Evolutionary conservation across 2,113 vertebrate genomes (phyloP).

Genomic region (Elaphurus davidianus): DNA sequence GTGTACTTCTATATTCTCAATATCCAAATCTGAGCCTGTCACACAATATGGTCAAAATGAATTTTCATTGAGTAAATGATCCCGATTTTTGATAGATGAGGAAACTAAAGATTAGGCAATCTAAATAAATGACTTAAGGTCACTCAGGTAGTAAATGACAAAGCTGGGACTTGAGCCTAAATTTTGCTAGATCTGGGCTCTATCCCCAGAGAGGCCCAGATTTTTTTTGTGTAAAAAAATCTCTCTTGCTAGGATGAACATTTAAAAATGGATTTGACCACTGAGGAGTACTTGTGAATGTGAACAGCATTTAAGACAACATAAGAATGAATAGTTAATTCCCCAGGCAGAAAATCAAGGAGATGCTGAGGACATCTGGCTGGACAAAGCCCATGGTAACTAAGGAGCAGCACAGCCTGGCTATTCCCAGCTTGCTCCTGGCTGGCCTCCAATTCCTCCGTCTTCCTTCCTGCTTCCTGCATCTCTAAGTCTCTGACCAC

Average conservation of each 20-base stretch:
- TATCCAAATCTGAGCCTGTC: neutral
- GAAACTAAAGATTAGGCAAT: neutral
- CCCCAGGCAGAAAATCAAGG: constrained; percentile 15
- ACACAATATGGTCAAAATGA: neutral
- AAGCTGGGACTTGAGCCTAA: neutral
- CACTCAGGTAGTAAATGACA: neutral
- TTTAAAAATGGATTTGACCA: neutral
- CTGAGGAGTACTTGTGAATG: neutral
- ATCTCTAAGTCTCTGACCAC: constrained; percentile 6
- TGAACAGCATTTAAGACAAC: constrained; percentile 20
- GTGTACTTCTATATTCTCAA: neutral
- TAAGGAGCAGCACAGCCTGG: neutral
- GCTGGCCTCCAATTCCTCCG: constrained; percentile 17
- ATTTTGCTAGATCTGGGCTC: neutral
- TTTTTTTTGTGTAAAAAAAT: neutral
- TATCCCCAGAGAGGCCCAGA: neutral
- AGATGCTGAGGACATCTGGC: constrained; percentile 44
- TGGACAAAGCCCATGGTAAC: constrained; percentile 29
- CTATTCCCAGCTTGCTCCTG: constrained; percentile 41
- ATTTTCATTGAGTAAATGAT: neutral
- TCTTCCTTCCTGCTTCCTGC: constrained; percentile 50
- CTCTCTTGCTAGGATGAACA: neutral
- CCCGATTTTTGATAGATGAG: neutral
- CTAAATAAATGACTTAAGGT: neutral
- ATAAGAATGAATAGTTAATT: constrained; percentile 50